A percentile compares a stretch with the other conserved stretches of the same genome.
Evolutionary conservation across 2,888 invertebrate genomes (phyloP).

Genomic region (Dasysyrphus tricinctus): DNA sequence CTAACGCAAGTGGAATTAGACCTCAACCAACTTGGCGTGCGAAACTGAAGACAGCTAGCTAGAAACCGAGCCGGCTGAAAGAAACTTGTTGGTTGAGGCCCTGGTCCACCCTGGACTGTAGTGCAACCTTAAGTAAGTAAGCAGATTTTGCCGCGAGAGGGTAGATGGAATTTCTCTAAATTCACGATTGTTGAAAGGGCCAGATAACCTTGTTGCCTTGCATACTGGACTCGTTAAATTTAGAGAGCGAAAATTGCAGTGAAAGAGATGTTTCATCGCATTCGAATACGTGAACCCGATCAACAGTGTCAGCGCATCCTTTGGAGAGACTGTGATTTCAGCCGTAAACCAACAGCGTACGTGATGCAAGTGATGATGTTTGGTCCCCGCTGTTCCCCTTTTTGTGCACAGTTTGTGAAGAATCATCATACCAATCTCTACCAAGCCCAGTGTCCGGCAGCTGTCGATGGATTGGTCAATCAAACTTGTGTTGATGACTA

Average conservation of each 20-base stretch:
- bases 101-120: too few relatives aligned
- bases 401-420: constrained; percentile 25
- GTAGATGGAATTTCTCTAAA: constrained; percentile 1
- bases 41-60: too few relatives aligned
- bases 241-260: not conserved
- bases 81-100: too few relatives aligned
- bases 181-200: constrained; percentile 6
- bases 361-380: constrained; percentile 41
- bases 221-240: not conserved
- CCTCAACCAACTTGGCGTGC: too few relatives aligned
- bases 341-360: constrained; percentile 2
- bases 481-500: constrained; percentile 31
- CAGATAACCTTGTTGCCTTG: not conserved
- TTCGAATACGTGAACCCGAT: not conserved
- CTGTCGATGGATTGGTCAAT: constrained; percentile 25
- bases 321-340: constrained; percentile 2
- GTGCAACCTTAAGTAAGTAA: too few relatives aligned
- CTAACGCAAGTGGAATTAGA: too few relatives aligned
- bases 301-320: not conserved
- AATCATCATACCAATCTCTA: constrained; percentile 20
- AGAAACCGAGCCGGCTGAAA: too few relatives aligned
- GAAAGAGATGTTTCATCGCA: constrained; percentile 6
- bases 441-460: not conserved
- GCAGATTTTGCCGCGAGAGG: not conserved
- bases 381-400: too few relatives aligned